These are phyloP conservation scores for Limnephilus marmoratus DNA, from an alignment of 2,888 invertebrate species.

Conservation along the genomic window DNA sequence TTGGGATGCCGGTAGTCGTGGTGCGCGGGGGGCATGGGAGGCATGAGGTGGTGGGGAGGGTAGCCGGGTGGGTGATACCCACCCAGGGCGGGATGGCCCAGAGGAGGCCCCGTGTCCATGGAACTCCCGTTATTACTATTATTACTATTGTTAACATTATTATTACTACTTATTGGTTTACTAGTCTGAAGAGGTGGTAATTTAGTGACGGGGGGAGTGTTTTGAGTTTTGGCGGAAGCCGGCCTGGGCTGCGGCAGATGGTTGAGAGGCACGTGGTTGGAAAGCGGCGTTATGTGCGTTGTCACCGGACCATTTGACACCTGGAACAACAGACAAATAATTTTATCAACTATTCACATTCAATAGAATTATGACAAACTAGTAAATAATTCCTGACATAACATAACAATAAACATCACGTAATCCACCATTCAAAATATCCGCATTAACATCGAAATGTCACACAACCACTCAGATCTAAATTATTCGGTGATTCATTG, in stretches of 20 bases:
- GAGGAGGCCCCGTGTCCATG: conserved; percentile 73
- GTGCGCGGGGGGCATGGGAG: conserved; percentile 68
- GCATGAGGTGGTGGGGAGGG: conserved; percentile 74
- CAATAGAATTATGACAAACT: conserved; percentile 27
- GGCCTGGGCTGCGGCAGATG: conserved; percentile 69
- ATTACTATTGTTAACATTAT: conserved; percentile 67
- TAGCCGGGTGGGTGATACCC: conserved; percentile 77
- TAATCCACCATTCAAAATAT: neutral
- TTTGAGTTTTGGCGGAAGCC: conserved; percentile 74
- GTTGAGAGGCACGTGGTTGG: conserved; percentile 67
- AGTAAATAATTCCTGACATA: neutral
- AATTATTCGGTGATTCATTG: neutral
- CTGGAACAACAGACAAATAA: conserved; percentile 67
- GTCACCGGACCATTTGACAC: conserved; percentile 70
- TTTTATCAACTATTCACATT: neutral
- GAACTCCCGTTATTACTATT: conserved; percentile 67
- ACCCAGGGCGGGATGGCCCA: conserved; percentile 72
- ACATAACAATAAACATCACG: neutral
- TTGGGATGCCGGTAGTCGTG: conserved; percentile 61
- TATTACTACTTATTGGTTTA: conserved; percentile 67
- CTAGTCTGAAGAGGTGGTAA: conserved; percentile 67
- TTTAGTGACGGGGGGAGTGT: conserved; percentile 71
- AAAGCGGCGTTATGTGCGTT: conserved; percentile 69
- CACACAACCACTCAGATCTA: neutral
- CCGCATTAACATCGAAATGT: neutral